These are phyloP conservation scores for Lasioglossum pauxillum DNA, from an alignment of 2,888 invertebrate species.

Conservation along the genomic window DNA sequence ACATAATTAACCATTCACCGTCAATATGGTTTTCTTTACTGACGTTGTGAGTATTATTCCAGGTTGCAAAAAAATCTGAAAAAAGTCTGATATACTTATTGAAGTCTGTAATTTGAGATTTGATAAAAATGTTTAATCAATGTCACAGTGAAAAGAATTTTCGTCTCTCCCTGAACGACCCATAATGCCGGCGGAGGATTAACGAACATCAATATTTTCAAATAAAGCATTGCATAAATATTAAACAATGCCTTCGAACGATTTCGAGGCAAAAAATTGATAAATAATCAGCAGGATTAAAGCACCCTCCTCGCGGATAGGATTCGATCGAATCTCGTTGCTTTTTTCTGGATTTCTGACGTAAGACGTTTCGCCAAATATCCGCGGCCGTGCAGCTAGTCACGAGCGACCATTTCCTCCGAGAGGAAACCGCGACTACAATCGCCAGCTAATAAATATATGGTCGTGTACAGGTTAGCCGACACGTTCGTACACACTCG, in stretches of 20 bases:
- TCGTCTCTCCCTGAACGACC: too few relatives aligned
- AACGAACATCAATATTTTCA: background rate
- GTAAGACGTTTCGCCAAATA: background rate
- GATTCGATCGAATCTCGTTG: constrained; percentile 8
- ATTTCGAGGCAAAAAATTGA: background rate
- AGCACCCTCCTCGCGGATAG: background rate
- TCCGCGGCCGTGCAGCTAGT: constrained; percentile 27
- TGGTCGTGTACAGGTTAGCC: constrained; percentile 32
- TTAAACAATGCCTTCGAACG: background rate
- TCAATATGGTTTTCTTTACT: too few relatives aligned
- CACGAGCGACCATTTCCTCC: constrained; percentile 39
- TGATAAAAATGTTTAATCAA: background rate
- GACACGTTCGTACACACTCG: constrained; percentile 51
- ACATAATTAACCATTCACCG: too few relatives aligned
- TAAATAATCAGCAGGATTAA: background rate
- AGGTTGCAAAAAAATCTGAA: background rate
- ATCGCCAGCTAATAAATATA: constrained; percentile 65
- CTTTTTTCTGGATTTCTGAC: background rate
- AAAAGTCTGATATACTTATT: background rate
- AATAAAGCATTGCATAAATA: background rate
- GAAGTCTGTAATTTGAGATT: background rate
- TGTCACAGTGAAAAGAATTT: background rate
- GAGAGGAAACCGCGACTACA: constrained; percentile 59
- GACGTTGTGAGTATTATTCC: background rate
- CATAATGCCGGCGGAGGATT: background rate